Percentiles rank a stretch among this genome's conserved stretches.
These are phyloP conservation scores for Thinocorus orbignyianus DNA, from an alignment of 2,113 vertebrate species.

Conservation along the genomic window DNA sequence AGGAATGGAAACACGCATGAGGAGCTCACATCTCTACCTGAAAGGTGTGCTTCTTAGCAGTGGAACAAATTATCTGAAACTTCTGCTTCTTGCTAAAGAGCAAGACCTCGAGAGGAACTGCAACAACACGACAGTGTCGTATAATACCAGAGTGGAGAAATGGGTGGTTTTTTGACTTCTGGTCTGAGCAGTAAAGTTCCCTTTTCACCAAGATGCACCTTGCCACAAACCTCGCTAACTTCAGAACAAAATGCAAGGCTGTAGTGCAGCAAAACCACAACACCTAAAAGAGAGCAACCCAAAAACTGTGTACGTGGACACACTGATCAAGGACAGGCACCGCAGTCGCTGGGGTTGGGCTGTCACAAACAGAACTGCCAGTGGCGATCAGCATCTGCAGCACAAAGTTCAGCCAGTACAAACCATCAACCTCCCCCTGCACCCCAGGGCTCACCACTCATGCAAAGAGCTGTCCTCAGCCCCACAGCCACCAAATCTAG, in stretches of 20 bases:
- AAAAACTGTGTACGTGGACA: background rate
- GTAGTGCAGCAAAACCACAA: background rate
- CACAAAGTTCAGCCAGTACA: background rate
- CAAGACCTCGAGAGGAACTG: background rate
- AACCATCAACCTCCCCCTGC: background rate
- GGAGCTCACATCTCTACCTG: background rate
- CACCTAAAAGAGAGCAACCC: background rate
- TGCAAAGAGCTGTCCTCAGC: background rate
- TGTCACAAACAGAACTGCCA: background rate
- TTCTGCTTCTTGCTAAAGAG: background rate
- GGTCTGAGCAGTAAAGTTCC: constrained; percentile 23
- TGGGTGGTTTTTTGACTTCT: background rate
- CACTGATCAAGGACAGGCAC: background rate
- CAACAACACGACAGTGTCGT: background rate
- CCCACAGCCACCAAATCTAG: background rate
- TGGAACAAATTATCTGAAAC: background rate
- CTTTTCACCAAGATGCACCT: constrained; percentile 12
- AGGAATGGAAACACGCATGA: background rate
- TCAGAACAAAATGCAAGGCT: background rate
- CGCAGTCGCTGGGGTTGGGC: accelerated
- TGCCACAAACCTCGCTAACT: constrained; percentile 8
- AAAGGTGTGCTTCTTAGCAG: background rate
- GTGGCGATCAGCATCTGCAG: accelerated
- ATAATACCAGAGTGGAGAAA: background rate
- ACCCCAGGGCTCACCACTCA: background rate